Percentiles rank a stretch among this genome's conserved stretches.
Conservation (phyloP, 2,797 vertebrate genomes). For the Parotocinclus haroldoi region DNA sequence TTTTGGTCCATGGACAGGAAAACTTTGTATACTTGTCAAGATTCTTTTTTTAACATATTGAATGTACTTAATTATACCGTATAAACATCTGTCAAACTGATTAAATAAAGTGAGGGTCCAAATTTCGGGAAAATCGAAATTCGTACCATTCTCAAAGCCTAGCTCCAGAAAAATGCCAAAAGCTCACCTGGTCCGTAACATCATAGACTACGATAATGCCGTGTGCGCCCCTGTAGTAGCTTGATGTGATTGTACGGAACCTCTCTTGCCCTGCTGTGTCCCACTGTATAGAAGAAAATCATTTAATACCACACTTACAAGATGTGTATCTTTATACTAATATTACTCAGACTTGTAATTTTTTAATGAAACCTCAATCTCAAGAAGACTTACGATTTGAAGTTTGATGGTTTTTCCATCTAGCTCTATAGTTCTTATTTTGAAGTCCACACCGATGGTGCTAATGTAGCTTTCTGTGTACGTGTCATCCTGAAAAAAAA, state of each 20-base stretch:
- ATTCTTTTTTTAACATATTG: no score
- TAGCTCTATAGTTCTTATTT: conserved; percentile 99
- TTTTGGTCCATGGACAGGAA: no score
- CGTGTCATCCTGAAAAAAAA: conserved; percentile 85
- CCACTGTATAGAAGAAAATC: conserved; percentile 74
- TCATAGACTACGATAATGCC: conserved; percentile 99
- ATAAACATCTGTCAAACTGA: no score
- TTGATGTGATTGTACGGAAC: conserved; percentile 97
- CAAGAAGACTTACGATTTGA: conserved; percentile 84
- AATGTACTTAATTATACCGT: no score
- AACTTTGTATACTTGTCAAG: no score
- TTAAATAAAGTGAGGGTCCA: no score
- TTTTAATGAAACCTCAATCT: background rate
- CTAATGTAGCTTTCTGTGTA: conserved; percentile 99
- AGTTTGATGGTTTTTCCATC: conserved; percentile 99
- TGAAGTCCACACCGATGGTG: conserved; percentile 99
- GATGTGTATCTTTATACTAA: no score
- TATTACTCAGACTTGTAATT: no score
- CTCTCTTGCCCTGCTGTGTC: conserved; percentile 96
- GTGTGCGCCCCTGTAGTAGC: conserved; percentile 98
- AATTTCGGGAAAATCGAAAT: no score
- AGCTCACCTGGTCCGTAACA: conserved; percentile 92
- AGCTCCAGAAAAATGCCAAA: background rate
- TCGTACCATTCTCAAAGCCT: no score
- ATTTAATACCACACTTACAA: background rate